A percentile compares a stretch with the other conserved stretches of the same genome.
Evolutionary conservation across 2,113 vertebrate species (phyloP).

Genomic region (Macrotis lagotis): DNA sequence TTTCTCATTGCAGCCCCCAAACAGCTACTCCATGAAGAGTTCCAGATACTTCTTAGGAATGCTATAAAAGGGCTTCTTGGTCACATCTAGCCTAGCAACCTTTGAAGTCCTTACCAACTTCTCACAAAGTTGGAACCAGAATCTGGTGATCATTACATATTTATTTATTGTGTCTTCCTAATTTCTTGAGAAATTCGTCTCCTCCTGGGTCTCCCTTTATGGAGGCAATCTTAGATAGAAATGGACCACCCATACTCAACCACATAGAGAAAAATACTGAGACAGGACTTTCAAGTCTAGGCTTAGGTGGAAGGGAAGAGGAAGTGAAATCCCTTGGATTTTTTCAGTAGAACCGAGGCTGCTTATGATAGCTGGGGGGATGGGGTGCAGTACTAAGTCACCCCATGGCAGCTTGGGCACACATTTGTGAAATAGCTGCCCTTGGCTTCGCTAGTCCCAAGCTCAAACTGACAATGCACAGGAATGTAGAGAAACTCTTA

Average conservation of each 20-base stretch:
- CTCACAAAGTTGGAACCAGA: neutral
- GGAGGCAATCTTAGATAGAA: neutral
- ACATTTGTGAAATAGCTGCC: neutral
- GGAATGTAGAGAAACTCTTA: neutral
- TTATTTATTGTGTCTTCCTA: neutral
- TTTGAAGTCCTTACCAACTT: neutral
- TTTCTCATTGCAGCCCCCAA: neutral
- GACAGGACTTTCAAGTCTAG: neutral
- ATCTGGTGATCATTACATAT: neutral
- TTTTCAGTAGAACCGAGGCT: neutral
- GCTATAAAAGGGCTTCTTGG: neutral
- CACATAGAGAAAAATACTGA: neutral
- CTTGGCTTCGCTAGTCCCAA: neutral
- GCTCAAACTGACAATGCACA: neutral
- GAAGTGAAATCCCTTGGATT: neutral
- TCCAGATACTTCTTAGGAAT: neutral
- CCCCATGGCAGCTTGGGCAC: neutral
- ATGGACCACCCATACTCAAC: neutral
- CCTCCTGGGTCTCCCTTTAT: neutral
- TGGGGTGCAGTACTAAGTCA: neutral
- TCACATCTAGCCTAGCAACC: neutral
- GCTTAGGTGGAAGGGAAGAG: no score
- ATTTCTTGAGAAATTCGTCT: neutral
- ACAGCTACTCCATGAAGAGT: neutral
- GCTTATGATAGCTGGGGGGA: neutral